phyloP scores from a whole-genome alignment of 2,113 vertebrate genomes.

The Tetraodon nigroviridis region DNA sequence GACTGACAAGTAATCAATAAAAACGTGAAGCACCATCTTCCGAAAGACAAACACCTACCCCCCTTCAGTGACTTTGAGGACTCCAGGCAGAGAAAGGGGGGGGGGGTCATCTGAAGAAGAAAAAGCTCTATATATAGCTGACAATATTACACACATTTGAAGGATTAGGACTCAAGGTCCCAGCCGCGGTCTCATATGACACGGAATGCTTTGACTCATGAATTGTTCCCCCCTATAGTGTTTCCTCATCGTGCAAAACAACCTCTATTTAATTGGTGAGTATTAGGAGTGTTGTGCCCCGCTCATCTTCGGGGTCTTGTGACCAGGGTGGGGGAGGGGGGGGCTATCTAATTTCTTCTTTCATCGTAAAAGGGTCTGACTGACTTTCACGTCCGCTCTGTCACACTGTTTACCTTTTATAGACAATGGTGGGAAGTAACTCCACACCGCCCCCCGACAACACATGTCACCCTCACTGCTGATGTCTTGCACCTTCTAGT shows the following conservation, averaged over 20 bases:
- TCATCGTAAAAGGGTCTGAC: conserved; percentile 76
- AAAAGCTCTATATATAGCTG: conserved; percentile 88
- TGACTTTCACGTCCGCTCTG: conserved; percentile 68
- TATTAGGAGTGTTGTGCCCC: conserved; percentile 73
- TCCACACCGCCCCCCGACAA: conserved; percentile 34
- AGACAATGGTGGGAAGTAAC: conserved; percentile 76
- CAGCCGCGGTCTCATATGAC: conserved; percentile 84
- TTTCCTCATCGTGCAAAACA: conserved; percentile 95
- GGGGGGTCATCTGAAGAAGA: conserved; percentile 48
- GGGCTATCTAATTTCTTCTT: conserved; percentile 82
- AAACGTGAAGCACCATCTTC: conserved; percentile 15
- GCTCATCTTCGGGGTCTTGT: conserved; percentile 78
- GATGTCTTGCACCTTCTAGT: conserved; percentile 26
- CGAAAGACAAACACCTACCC: conserved; percentile 63
- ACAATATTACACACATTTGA: conserved; percentile 94
- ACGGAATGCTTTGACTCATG: conserved; percentile 98
- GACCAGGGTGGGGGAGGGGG: conserved; percentile 60
- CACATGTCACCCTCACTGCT: conserved; percentile 21
- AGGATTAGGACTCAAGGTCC: conserved; percentile 85
- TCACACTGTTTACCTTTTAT: conserved; percentile 78
- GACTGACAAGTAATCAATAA: conserved; percentile 55
- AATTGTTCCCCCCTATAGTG: conserved; percentile 96
- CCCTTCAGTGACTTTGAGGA: conserved; percentile 74
- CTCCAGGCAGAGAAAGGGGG: conserved; percentile 32
- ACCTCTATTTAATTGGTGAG: conserved; percentile 84